These are phyloP conservation scores for Papilio protenor DNA, from an alignment of 2,888 invertebrate genomes.

Conservation along the genomic window DNA sequence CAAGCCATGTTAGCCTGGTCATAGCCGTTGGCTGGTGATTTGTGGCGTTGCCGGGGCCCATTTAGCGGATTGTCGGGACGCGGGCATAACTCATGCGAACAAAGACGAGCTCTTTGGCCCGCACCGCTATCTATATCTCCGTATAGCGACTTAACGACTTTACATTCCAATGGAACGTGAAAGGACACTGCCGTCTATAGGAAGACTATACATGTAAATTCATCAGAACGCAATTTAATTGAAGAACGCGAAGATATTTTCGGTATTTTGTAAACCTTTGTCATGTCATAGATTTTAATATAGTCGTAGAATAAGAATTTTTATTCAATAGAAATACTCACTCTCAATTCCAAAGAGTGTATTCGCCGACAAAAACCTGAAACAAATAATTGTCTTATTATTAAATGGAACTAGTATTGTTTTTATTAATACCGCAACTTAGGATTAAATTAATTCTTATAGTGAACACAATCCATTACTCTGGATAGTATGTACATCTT, in stretches of 20 bases:
- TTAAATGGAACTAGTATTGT: not conserved
- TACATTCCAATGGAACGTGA: constrained; percentile 29
- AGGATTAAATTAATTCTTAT: too few relatives aligned
- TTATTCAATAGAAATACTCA: constrained; percentile 47
- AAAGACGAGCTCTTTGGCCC: constrained; percentile 59
- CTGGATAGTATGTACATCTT: too few relatives aligned
- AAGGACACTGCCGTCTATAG: constrained; percentile 26
- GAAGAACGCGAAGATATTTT: not conserved
- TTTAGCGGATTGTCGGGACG: constrained; percentile 65
- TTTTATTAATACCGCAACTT: too few relatives aligned
- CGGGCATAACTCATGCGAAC: constrained; percentile 68
- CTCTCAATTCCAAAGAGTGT: constrained; percentile 51
- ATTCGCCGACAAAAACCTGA: constrained; percentile 49
- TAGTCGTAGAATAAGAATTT: too few relatives aligned
- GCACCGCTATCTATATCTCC: constrained; percentile 28
- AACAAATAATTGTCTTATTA: constrained; percentile 49
- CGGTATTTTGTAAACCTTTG: not conserved
- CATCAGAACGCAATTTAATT: not conserved
- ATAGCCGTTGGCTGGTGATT: constrained; percentile 68
- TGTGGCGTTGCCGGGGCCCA: constrained; percentile 74
- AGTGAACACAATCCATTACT: too few relatives aligned
- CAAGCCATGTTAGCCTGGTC: not conserved
- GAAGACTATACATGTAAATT: not conserved
- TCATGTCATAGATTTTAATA: not conserved
- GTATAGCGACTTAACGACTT: constrained; percentile 9